phyloP scores from a whole-genome alignment of 2,888 invertebrate genomes.

The Drosophila kambysellisi region DNA sequence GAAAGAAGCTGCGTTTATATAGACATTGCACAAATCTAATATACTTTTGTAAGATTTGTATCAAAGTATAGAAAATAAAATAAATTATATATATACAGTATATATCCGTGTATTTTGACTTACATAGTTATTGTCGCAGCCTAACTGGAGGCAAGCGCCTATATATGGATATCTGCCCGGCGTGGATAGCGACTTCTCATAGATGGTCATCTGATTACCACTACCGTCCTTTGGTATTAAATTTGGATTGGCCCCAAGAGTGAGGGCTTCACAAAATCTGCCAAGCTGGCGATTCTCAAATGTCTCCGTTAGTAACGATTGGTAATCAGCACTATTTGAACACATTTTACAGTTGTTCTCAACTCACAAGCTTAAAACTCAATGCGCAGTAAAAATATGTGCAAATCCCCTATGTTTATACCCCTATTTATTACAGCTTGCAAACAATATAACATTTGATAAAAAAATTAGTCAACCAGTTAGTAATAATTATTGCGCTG shows the following conservation, averaged over 20 bases:
- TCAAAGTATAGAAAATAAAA: too few species aligned
- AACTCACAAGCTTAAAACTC: not conserved
- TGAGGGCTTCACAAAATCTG: conserved; percentile 2
- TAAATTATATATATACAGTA: too few species aligned
- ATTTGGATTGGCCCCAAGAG: not conserved
- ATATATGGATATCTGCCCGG: not conserved
- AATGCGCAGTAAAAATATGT: not conserved
- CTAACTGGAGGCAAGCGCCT: conserved; percentile 13
- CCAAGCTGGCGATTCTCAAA: not conserved
- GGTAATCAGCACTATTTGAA: not conserved
- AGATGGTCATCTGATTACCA: conserved; percentile 5
- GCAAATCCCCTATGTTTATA: not conserved
- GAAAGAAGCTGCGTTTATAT: too few species aligned
- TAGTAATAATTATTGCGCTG: not conserved
- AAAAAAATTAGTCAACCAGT: too few species aligned
- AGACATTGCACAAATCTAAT: too few species aligned
- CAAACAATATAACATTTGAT: too few species aligned
- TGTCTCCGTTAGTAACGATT: not conserved
- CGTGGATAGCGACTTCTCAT: conserved; percentile 26
- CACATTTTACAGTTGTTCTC: conserved; percentile 11
- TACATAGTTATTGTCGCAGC: conserved; percentile 29
- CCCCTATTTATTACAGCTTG: too few species aligned
- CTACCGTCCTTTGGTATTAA: not conserved
- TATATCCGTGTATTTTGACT: conserved; percentile 1
- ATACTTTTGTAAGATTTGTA: too few species aligned